Percentiles rank a stretch among this genome's conserved stretches.
These are phyloP conservation scores for Coracopsis vasa DNA, from an alignment of 2,113 vertebrate species.

Conservation along the genomic window DNA sequence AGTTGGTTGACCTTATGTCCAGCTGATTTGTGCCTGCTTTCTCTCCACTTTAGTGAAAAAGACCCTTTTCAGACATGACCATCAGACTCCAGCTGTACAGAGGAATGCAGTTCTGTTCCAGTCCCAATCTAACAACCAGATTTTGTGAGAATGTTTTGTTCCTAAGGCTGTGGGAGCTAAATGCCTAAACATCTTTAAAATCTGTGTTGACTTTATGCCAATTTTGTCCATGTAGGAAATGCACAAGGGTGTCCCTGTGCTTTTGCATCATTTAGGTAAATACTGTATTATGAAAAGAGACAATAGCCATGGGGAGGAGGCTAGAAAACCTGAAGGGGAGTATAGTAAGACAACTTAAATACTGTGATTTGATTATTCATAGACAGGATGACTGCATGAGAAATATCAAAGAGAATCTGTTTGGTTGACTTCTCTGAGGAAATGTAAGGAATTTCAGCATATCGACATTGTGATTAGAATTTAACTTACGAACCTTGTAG, in stretches of 20 bases:
- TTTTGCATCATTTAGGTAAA: neutral
- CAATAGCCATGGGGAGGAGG: neutral
- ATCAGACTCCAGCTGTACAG: neutral
- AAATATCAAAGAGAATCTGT: neutral
- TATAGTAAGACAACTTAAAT: neutral
- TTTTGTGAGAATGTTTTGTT: neutral
- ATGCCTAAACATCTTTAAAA: neutral
- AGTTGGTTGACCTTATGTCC: conserved; percentile 13
- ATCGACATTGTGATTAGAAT: neutral
- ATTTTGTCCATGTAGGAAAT: neutral
- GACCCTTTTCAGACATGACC: neutral
- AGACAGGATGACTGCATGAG: neutral
- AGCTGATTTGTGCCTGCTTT: neutral
- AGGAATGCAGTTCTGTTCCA: neutral
- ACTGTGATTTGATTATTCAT: neutral
- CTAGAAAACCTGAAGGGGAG: neutral
- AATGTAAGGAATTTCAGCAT: neutral
- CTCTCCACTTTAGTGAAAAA: neutral
- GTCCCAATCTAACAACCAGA: neutral
- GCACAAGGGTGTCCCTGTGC: neutral
- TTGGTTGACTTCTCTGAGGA: neutral
- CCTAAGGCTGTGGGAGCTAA: neutral
- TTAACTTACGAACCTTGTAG: neutral
- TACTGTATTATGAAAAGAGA: neutral
- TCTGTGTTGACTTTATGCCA: neutral